These are phyloP conservation scores for Crossaster papposus DNA, from an alignment of 53 echinoderm and acorn worm species.

Conservation along the genomic window DNA sequence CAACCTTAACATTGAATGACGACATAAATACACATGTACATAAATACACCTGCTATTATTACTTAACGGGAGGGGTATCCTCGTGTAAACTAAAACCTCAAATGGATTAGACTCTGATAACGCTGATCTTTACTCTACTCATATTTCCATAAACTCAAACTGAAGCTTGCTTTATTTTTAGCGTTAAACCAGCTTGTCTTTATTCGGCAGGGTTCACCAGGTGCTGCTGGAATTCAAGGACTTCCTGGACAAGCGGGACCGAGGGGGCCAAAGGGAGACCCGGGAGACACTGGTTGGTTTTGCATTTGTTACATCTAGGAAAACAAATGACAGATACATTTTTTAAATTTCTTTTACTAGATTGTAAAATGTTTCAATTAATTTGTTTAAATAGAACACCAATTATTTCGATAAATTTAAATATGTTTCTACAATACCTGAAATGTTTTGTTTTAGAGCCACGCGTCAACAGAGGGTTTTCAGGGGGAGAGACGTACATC, in stretches of 20 bases:
- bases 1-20: too few species aligned
- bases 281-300: not conserved
- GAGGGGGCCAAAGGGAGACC: not conserved
- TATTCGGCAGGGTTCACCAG: not conserved
- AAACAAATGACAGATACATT: not conserved
- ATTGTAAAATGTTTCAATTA: too few species aligned
- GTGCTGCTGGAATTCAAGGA: not conserved
- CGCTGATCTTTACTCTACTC: not conserved
- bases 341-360: too few species aligned
- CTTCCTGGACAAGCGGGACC: not conserved
- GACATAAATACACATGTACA: too few species aligned
- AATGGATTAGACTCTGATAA: too few species aligned
- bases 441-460: too few species aligned
- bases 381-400: not conserved
- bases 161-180: not conserved
- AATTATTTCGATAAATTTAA: not conserved
- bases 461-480: too few species aligned
- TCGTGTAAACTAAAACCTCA: too few species aligned
- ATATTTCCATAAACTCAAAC: not conserved
- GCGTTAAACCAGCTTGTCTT: not conserved
- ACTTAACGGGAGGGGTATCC: too few species aligned
- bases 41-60: too few species aligned
- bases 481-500: conserved; percentile 58
- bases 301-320: not conserved
- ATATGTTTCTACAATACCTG: not conserved